These are phyloP conservation scores for Calcarius lapponicus DNA, from an alignment of 2,797 vertebrate species.

Conservation along the genomic window DNA sequence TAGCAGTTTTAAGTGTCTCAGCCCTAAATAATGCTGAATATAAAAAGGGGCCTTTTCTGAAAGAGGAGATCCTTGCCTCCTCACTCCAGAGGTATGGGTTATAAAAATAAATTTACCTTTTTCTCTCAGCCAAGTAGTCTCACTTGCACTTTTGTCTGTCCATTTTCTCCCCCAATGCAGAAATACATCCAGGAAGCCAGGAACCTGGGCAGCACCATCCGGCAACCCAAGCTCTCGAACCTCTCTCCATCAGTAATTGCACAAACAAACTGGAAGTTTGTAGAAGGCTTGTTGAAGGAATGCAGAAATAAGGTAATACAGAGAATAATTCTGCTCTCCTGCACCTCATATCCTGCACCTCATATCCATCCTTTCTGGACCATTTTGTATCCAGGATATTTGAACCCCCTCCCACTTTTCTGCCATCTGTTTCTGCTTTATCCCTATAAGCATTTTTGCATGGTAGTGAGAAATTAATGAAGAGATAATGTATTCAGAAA, in stretches of 20 bases:
- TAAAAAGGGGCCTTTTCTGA: neutral
- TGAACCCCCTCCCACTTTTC: neutral
- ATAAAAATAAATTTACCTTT: neutral
- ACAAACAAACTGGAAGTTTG: conserved; percentile 99
- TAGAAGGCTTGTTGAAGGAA: conserved; percentile 95
- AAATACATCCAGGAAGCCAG: conserved; percentile 99
- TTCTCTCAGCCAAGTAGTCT: neutral
- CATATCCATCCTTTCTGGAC: neutral
- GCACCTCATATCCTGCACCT: neutral
- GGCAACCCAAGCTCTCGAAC: conserved; percentile 97
- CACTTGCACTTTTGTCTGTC: neutral
- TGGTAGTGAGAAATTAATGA: neutral
- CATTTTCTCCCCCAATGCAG: conserved; percentile 70
- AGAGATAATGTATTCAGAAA: neutral
- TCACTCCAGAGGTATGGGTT: neutral
- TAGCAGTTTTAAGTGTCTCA: neutral
- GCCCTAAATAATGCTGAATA: neutral
- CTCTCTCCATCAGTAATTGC: conserved; percentile 97
- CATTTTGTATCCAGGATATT: neutral
- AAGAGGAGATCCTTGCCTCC: neutral
- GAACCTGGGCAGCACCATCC: conserved; percentile 93
- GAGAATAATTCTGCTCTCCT: neutral
- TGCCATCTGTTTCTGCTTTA: neutral
- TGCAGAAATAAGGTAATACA: conserved; percentile 93
- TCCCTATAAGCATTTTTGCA: neutral